Evolutionary conservation across 1,140 invertebrate genomes (phyloP), one percentile per base, ranked within the genome.

Genomic region (Wiebesia pumilae): DNA sequence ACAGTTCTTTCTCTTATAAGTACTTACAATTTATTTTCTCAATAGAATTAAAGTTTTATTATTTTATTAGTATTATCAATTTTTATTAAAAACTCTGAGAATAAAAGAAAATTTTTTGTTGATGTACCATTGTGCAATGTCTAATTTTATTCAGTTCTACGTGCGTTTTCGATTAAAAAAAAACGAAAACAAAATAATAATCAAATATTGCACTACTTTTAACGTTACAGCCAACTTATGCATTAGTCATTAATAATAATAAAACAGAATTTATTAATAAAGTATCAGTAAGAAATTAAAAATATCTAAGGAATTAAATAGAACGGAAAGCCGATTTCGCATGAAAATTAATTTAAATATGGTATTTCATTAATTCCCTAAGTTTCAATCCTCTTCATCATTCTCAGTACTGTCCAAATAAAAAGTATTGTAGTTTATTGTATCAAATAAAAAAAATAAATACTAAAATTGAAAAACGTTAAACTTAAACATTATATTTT

Each of bases 371-470:
- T 35, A 83, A 43, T 83, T 54, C n/a, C 30, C 14, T 33, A 67
- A 65, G 10, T 51, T 75, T 77, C 12, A 86, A 40, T 87, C 81
- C 47, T 86, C 79, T 38, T 87, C 81, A 43, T 79, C 81, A 0
- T 86, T 85, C 0, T 88, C 86, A n/a, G 87, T 88, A 33, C 89
- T 88, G n/a, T 89, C 89, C n/a, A 88, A n/a, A n/a, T n/a, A n/a
- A n/a, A n/a, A n/a, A n/a, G n/a, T n/a, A n/a, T n/a, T n/a, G n/a
- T n/a, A n/a, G n/a, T n/a, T n/a, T n/a, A n/a, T n/a, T n/a, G n/a
- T n/a, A n/a, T n/a, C n/a, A n/a, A n/a, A n/a, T n/a, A 47, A 47
- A 7, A 47, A 58, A 19, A 21, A 10, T 16, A 67, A 81, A 40
- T 16, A 1, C 35, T 27, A 75, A 43, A 75, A 75, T 21, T 43